Percentiles rank a stretch among this genome's conserved stretches.
phyloP scores from a whole-genome alignment of 1,140 invertebrate species.

The Batillaria attramentaria region DNA sequence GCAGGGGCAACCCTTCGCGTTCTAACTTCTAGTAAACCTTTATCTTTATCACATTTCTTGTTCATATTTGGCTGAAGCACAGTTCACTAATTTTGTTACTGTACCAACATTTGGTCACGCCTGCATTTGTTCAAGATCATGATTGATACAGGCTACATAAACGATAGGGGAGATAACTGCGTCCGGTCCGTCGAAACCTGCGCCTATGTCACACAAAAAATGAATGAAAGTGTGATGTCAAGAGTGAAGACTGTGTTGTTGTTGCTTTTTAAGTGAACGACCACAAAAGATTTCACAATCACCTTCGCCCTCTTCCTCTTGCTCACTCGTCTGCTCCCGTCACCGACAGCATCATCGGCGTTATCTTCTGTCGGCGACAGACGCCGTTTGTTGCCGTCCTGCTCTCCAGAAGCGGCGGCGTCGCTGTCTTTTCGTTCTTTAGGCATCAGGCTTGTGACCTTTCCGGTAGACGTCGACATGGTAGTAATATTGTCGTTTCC shows the following conservation, averaged over 20 bases:
- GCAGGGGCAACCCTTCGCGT: too few relatives aligned
- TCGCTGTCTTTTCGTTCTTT: slow-evolving; percentile 28
- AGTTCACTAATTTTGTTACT: too few relatives aligned
- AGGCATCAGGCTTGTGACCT: slow-evolving; percentile 25
- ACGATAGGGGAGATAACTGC: too few relatives aligned
- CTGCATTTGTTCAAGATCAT: too few relatives aligned
- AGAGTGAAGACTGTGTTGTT: neutral
- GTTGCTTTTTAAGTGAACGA: neutral
- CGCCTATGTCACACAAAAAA: neutral
- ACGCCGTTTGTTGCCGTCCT: slow-evolving; percentile 21
- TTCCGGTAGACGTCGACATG: slow-evolving; percentile 9
- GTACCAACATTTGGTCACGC: too few relatives aligned
- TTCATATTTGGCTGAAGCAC: too few relatives aligned
- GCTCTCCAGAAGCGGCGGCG: neutral
- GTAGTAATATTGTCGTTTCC: neutral
- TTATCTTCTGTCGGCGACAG: slow-evolving; percentile 20
- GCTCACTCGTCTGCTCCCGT: slow-evolving; percentile 22
- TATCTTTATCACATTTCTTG: too few relatives aligned
- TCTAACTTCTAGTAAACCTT: too few relatives aligned
- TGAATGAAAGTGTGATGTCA: neutral
- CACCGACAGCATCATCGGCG: slow-evolving; percentile 4
- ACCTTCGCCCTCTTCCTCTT: slow-evolving; percentile 32
- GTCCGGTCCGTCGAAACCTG: too few relatives aligned
- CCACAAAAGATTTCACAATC: neutral
- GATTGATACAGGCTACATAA: too few relatives aligned